phyloP scores from a whole-genome alignment of 2,113 vertebrate species.

The Aspidoscelis tigris region DNA sequence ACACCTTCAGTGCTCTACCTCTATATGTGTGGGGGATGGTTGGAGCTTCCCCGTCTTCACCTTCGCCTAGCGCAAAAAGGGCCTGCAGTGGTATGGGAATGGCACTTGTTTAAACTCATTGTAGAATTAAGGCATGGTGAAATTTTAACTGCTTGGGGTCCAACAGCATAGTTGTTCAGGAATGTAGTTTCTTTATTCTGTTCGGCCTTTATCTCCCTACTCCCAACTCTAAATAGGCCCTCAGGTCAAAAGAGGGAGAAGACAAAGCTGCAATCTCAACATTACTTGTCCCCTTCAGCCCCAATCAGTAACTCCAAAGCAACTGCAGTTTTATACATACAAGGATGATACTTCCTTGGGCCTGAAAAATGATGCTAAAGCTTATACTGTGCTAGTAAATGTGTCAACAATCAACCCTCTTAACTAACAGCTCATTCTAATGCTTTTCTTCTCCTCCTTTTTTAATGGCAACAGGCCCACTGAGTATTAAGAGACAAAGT shows the following conservation, averaged over 20 bases:
- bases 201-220: no score
- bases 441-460: background rate
- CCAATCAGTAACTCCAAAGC: background rate
- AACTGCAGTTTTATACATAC: background rate
- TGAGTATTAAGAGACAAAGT: background rate
- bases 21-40: no score
- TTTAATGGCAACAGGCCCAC: background rate
- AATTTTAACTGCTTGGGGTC: background rate
- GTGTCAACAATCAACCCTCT: background rate
- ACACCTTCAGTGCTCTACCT: no score
- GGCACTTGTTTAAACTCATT: background rate
- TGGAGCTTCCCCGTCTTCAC: no score
- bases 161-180: background rate
- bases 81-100: background rate
- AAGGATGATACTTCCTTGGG: background rate
- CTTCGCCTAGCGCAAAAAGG: no score
- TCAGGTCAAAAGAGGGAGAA: background rate
- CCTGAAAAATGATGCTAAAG: background rate
- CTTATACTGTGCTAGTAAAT: background rate
- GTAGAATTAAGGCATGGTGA: background rate
- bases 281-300: background rate
- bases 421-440: background rate
- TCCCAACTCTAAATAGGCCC: background rate
- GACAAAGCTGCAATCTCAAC: no score
- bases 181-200: background rate